These are phyloP conservation scores for Crax fasciolata DNA, from an alignment of 2,797 vertebrate species.

Conservation along the genomic window DNA sequence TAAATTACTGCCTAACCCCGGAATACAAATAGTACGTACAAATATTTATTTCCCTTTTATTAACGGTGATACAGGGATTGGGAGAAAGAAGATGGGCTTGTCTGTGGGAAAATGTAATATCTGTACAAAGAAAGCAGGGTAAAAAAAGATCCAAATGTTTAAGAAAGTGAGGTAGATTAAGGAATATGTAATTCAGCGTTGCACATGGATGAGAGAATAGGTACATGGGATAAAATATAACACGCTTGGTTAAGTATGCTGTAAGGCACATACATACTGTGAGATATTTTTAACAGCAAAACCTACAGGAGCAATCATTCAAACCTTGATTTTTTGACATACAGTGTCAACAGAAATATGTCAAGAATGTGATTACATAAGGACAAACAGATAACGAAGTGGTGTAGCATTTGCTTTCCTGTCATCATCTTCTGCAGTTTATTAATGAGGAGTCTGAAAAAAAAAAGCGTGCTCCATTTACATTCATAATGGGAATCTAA, in stretches of 20 bases:
- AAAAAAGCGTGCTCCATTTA: conserved; percentile 25
- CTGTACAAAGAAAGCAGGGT: background rate
- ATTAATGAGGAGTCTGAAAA: conserved; percentile 50
- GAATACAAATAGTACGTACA: background rate
- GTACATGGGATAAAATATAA: conserved; percentile 39
- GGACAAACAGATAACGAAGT: conserved; percentile 58
- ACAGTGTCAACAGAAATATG: conserved; percentile 60
- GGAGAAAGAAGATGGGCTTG: background rate
- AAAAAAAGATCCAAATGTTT: background rate
- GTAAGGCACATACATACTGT: background rate
- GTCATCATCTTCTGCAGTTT: conserved; percentile 64
- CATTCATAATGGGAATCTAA: conserved; percentile 23
- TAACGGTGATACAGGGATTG: background rate
- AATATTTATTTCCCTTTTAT: conserved; percentile 28
- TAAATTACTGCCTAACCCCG: conserved; percentile 12
- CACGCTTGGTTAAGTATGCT: background rate
- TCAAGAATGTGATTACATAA: conserved; percentile 64
- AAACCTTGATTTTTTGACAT: conserved; percentile 67
- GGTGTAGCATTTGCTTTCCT: conserved; percentile 65
- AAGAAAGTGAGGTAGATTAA: background rate
- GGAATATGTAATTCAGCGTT: background rate
- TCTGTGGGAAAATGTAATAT: background rate
- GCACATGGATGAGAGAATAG: background rate
- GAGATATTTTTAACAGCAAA: conserved; percentile 66
- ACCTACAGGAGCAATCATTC: conserved; percentile 68